Base-by-base conservation (phyloP, 2,888 invertebrate genomes). In the Pristionchus arcanus region DNA sequence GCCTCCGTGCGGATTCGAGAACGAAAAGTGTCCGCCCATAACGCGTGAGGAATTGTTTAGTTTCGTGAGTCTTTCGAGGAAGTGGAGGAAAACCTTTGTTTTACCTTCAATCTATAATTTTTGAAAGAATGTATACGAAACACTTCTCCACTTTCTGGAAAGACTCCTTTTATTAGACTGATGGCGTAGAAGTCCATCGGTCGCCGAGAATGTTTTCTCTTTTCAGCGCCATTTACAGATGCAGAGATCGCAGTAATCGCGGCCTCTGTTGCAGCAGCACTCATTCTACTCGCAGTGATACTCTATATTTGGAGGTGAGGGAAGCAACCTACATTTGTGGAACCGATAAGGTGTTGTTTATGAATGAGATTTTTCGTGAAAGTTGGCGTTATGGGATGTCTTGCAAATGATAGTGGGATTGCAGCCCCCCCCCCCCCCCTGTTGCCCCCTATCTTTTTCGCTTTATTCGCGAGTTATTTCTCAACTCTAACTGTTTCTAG, bases 1-100 rank as follows among this genome's bases (percentile, higher is more conserved):
- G 42, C 92, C 92, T 66, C 89, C 87, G 21, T 92, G 92, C 89
- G 92, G 92, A 59, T 92, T 92, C 90, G 90, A 92, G 49, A 90
- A 88, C 31, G 92, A 92, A 68, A 53, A 90, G 25, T 92, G 87
- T 68, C 87, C 87, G 28, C 66, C 42, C 66, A 87, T 34, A n/a
- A n/a, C 37, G 87, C 87, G 87, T 87, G 87, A 68, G 87, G 7
- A 16, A 85, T 85, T 49, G 9, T 59, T 59, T 59, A 15, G 15
- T 49, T 7, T 74, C 3, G 37, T 2, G 34, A 74, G 74, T 74
- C 42, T 42, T 42, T 13, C 74, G 74, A 11, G 42, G 9, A 25
- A 31, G 21, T 28, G 37, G 74, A 77, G 74, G 16, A 49, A 49
- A 49, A 49, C 42, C 42, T 9, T 9, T 7, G 3, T 42, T 9